Evolutionary conservation across 2,888 invertebrate genomes (phyloP).

Genomic region (Drosophila prolongata): DNA sequence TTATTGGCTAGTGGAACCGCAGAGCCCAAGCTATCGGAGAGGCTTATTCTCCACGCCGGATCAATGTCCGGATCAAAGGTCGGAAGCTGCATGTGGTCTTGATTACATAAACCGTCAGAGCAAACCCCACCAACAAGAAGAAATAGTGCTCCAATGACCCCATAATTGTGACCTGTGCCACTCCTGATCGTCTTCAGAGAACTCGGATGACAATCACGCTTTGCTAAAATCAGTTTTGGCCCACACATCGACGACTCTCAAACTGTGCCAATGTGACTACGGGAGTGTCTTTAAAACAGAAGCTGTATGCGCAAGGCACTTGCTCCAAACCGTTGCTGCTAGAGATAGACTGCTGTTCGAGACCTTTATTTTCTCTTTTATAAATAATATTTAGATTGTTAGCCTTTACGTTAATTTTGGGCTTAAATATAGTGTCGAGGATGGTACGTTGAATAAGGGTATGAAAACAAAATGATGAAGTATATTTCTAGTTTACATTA

Average conservation of each 20-base stretch:
- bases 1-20: too few species aligned
- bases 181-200: too few species aligned
- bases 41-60: too few species aligned
- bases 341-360: background rate
- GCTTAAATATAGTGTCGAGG: background rate
- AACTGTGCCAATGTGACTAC: too few species aligned
- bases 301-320: too few species aligned
- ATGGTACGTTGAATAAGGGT: background rate
- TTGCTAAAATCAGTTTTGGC: too few species aligned
- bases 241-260: too few species aligned
- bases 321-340: background rate
- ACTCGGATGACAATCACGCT: too few species aligned
- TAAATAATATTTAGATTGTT: background rate
- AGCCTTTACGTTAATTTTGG: background rate
- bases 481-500: too few species aligned
- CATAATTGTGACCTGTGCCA: too few species aligned
- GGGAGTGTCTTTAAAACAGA: too few species aligned
- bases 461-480: background rate
- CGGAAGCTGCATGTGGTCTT: background rate
- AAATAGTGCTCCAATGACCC: background rate
- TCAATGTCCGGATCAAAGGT: background rate
- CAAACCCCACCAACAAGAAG: background rate
- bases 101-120: background rate
- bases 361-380: background rate
- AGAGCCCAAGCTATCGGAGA: too few species aligned